These are phyloP conservation scores for Diarsia rubi DNA, from an alignment of 2,888 invertebrate genomes.

Conservation along the genomic window DNA sequence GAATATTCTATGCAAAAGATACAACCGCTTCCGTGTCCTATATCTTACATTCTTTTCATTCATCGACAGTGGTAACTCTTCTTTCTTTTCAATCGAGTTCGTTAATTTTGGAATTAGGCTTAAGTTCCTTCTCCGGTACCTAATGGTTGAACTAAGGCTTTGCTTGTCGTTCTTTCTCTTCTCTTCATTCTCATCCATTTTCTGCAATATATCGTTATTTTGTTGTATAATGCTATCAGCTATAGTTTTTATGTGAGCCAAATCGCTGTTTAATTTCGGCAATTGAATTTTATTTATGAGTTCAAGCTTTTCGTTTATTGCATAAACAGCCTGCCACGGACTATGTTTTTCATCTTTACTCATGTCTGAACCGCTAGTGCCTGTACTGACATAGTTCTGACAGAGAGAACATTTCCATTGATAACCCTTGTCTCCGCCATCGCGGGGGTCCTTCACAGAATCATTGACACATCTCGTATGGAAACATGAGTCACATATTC, in stretches of 20 bases:
- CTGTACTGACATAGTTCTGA: constrained; percentile 68
- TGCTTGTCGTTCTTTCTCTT: constrained; percentile 64
- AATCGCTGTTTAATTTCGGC: constrained; percentile 80
- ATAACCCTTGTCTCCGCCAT: constrained; percentile 75
- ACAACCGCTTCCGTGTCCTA: constrained; percentile 73
- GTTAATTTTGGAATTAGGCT: constrained; percentile 63
- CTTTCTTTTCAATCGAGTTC: constrained; percentile 55
- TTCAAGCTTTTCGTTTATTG: constrained; percentile 81
- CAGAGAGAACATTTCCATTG: constrained; percentile 82
- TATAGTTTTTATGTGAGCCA: constrained; percentile 76
- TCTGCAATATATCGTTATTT: constrained; percentile 78
- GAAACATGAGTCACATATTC: constrained; percentile 73
- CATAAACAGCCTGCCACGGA: constrained; percentile 71
- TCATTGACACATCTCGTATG: constrained; percentile 71
- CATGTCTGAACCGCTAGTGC: constrained; percentile 51
- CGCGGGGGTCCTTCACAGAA: constrained; percentile 63
- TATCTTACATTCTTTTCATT: constrained; percentile 74
- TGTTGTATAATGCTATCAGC: constrained; percentile 79
- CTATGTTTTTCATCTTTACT: constrained; percentile 61
- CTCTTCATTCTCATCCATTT: constrained; percentile 73
- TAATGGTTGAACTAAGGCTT: constrained; percentile 36
- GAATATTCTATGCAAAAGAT: constrained; percentile 77
- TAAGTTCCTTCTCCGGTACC: constrained; percentile 72
- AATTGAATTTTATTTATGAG: constrained; percentile 83
- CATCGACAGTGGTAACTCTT: constrained; percentile 59